Base-by-base conservation (phyloP, 2,888 invertebrate genomes). In the Heliconius ismenius region DNA sequence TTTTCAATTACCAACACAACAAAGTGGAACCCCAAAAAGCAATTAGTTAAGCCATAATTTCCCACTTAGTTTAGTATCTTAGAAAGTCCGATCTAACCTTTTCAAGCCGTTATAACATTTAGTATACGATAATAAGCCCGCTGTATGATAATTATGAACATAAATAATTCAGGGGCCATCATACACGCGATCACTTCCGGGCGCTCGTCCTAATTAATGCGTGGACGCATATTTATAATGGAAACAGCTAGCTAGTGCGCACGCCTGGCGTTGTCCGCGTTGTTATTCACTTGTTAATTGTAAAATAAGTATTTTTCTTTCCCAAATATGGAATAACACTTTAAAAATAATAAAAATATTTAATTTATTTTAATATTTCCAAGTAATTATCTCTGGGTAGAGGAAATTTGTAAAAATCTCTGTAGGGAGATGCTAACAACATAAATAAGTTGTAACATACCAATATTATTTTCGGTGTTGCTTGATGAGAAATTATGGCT, bases 91-190 rank as follows among this genome's bases (percentile, higher is more conserved):
- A 74, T 74, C 77, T 72, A 76, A 76, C 73, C 75, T 78, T 69
- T 70, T 26, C n/a, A 70, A 54, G 85, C 88, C 88, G 89, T 91
- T 92, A 91, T 89, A 91, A 92, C 88, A 90, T 92, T 79, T 92
- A 91, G 91, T 92, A 92, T 91, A 92, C 91, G 89, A 92, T 92
- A 92, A 93, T 93, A 89, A 93, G 91, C 86, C 87, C 85, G 85
- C 86, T 90, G 90, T 91, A 91, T 91, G 89, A 92, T 93, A 92
- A 93, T 93, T 92, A 92, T 89, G 92, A 92, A 92, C 90, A 93
- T 93, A 93, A 93, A 94, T 94, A 93, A 94, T 94, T 92, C 93
- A 93, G 91, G 90, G 91, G 87, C 85, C 89, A 91, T 92, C 91
- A 88, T 86, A 90, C 93, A 93, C 93, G 93, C 93, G 92, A 93